These are phyloP conservation scores for Acanthurus leucopareius DNA, from an alignment of 2,797 vertebrate genomes.

Conservation along the genomic window DNA sequence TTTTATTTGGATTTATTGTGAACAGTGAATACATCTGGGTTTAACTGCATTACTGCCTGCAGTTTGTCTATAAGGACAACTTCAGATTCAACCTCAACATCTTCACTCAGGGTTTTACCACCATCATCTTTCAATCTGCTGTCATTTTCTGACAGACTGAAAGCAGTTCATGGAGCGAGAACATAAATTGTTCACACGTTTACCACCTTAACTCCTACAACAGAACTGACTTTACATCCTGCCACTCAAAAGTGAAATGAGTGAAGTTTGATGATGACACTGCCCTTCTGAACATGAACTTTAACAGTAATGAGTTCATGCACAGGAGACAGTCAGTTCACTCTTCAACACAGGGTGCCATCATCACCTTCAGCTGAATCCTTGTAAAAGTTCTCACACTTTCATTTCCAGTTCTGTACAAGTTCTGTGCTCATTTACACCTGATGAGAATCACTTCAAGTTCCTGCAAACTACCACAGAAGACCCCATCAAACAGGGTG, in stretches of 20 bases:
- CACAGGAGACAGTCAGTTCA: conserved; percentile 17
- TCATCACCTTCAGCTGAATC: conserved; percentile 31
- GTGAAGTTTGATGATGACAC: neutral
- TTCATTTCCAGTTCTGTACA: conserved; percentile 10
- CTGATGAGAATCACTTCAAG: conserved; percentile 18
- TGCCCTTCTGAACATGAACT: conserved; percentile 17
- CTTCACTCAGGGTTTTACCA: neutral
- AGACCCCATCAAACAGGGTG: conserved; percentile 23
- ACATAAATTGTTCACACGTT: neutral
- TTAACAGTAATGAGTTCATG: conserved; percentile 19
- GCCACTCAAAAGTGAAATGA: conserved; percentile 10
- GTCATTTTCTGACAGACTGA: conserved; percentile 9
- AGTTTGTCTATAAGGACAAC: conserved; percentile 5
- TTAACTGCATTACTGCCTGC: neutral
- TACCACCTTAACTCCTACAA: neutral
- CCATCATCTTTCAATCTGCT: neutral
- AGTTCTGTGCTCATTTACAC: conserved; percentile 30
- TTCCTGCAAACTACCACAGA: neutral
- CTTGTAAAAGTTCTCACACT: conserved; percentile 25
- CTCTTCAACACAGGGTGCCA: neutral
- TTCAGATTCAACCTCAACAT: conserved; percentile 4
- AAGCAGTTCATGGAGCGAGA: conserved; percentile 7
- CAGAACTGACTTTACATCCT: conserved; percentile 3
- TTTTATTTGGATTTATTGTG: neutral
- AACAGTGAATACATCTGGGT: too few relatives aligned